Percentiles rank a stretch among this genome's conserved stretches.
phyloP scores from a whole-genome alignment of 2,113 vertebrate genomes.

The Bubo scandiacus region DNA sequence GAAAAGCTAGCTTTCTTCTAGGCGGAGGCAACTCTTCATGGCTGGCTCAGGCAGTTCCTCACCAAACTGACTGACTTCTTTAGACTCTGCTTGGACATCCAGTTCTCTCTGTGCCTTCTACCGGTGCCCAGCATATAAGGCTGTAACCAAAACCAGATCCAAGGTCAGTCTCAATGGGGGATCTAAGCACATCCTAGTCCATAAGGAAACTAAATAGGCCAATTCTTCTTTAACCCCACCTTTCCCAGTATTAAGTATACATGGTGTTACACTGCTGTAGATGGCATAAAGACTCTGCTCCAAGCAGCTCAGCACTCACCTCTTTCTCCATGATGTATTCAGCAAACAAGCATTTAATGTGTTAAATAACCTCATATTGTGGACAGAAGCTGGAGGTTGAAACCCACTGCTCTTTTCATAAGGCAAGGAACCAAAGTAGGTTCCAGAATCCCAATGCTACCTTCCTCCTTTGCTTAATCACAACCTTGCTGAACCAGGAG shows the following conservation, averaged over 20 bases:
- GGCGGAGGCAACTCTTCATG: not conserved
- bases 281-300: not conserved
- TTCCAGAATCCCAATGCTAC: not conserved
- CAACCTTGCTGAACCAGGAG: not conserved
- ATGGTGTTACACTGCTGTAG: not conserved
- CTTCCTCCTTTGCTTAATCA: not conserved
- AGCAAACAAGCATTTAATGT: not conserved
- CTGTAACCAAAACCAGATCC: not conserved
- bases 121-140: not conserved
- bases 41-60: not conserved
- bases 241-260: not conserved
- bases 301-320: not conserved
- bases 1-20: not conserved
- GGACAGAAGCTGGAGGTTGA: not conserved
- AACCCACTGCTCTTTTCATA: not conserved
- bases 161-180: not conserved
- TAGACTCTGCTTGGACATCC: not conserved
- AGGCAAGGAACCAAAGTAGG: not conserved
- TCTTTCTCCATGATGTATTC: not conserved
- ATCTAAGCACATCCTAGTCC: not conserved
- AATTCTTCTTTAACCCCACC: not conserved
- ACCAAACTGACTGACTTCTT: not conserved
- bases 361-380: not conserved
- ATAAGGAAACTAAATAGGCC: not conserved
- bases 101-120: not conserved